These are phyloP conservation scores for Perodicticus potto DNA, from an alignment of 2,797 vertebrate species.

Conservation along the genomic window DNA sequence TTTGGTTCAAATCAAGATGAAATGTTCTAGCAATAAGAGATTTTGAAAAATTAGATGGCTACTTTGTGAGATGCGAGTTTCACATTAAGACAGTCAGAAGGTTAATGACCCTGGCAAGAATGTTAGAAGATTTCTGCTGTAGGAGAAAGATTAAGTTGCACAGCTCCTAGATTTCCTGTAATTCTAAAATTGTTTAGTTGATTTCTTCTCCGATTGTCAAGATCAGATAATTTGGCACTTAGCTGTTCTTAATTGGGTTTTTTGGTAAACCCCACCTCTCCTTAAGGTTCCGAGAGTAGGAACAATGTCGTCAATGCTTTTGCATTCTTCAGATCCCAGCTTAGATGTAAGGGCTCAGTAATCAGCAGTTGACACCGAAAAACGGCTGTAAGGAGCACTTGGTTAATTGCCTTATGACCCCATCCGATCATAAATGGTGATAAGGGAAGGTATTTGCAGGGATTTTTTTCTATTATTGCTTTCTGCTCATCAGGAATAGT, in stretches of 20 bases:
- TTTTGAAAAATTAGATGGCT: constrained; percentile 48
- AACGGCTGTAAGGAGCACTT: constrained; percentile 51
- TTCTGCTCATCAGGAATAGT: constrained; percentile 69
- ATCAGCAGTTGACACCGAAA: constrained; percentile 61
- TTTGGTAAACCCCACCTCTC: not conserved
- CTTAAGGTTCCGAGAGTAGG: constrained; percentile 18
- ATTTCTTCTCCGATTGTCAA: constrained; percentile 30
- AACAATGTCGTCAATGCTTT: constrained; percentile 47
- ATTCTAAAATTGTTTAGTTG: constrained; percentile 28
- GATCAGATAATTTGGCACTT: constrained; percentile 46
- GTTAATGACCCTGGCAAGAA: constrained; percentile 17
- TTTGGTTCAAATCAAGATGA: constrained; percentile 22
- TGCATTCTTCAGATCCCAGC: constrained; percentile 63
- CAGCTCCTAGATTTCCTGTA: constrained; percentile 12
- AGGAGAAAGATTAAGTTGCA: not conserved
- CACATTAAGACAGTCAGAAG: constrained; percentile 36
- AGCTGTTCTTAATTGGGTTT: not conserved
- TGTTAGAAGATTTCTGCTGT: constrained; percentile 55
- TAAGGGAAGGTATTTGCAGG: constrained; percentile 75
- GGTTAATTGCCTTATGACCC: constrained; percentile 56
- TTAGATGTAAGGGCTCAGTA: constrained; percentile 47
- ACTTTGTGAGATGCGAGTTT: constrained; percentile 53
- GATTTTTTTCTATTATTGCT: constrained; percentile 39
- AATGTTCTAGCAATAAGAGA: constrained; percentile 47
- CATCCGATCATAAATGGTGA: constrained; percentile 59